Percentiles rank a stretch among this genome's conserved stretches.
These are phyloP conservation scores for Lasioglossum malachurum DNA, from an alignment of 2,888 invertebrate species.

Conservation along the genomic window DNA sequence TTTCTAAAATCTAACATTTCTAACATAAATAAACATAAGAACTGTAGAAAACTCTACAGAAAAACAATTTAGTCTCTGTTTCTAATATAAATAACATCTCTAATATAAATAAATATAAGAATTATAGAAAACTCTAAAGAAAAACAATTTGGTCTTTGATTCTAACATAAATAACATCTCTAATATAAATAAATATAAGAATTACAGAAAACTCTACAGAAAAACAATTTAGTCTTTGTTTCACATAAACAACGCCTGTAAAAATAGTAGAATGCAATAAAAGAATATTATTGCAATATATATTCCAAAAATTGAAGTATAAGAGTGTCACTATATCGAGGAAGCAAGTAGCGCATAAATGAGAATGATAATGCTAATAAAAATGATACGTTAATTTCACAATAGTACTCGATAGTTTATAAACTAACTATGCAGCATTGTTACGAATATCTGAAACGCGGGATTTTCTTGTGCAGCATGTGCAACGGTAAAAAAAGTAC, in stretches of 20 bases:
- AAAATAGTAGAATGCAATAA: background rate
- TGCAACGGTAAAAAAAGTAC: background rate
- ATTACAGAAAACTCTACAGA: background rate
- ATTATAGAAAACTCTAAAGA: background rate
- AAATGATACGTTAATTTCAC: conserved; percentile 29
- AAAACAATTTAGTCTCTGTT: background rate
- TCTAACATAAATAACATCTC: too few species aligned
- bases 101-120: background rate
- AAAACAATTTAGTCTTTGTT: background rate
- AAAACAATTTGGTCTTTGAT: background rate
- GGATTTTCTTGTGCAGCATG: background rate
- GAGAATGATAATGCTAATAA: conserved; percentile 8
- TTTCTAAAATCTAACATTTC: background rate
- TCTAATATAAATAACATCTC: too few species aligned
- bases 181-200: background rate
- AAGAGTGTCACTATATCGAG: background rate
- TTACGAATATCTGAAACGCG: background rate
- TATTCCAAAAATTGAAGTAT: background rate
- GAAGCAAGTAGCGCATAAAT: background rate
- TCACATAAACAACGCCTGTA: background rate
- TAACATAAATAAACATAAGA: background rate
- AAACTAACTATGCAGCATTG: conserved; percentile 31
- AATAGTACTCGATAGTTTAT: conserved; percentile 23
- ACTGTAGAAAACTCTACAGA: background rate
- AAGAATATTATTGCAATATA: background rate